Evolutionary conservation across 2,888 invertebrate species (phyloP).

Genomic region (Volucella inanis): DNA sequence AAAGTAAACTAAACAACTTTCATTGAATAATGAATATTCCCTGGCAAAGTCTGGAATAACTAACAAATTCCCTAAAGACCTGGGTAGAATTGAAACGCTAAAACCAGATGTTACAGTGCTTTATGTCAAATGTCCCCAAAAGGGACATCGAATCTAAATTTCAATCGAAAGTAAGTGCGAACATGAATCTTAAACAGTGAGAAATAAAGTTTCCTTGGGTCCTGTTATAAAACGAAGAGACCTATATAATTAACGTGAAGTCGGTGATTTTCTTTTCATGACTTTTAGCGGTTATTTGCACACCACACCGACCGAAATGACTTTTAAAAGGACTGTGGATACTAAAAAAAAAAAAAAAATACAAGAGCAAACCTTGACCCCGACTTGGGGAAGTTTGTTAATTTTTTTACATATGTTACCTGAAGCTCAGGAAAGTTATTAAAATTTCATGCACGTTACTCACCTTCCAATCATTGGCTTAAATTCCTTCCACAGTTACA

Average conservation of each 20-base stretch:
- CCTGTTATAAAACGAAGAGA: not conserved
- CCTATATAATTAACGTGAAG: constrained; percentile 2
- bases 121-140: not conserved
- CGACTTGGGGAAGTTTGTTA: not conserved
- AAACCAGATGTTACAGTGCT: not conserved
- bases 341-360: not conserved
- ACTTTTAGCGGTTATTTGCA: not conserved
- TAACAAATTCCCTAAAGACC: not conserved
- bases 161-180: not conserved
- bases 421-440: not conserved
- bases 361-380: not conserved
- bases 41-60: too few relatives aligned
- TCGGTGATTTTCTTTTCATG: not conserved
- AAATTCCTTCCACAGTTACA: constrained; percentile 4
- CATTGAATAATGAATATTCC: too few relatives aligned
- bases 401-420: not conserved
- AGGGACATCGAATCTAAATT: constrained; percentile 15
- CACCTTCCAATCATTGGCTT: constrained; percentile 10
- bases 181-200: constrained; percentile 6
- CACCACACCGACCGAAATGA: too few relatives aligned
- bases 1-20: too few relatives aligned
- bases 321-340: not conserved
- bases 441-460: constrained; percentile 34
- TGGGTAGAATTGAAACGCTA: not conserved
- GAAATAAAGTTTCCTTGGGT: too few relatives aligned